These are phyloP conservation scores for Myotis daubentonii DNA, from an alignment of 2,797 vertebrate genomes.

Conservation along the genomic window DNA sequence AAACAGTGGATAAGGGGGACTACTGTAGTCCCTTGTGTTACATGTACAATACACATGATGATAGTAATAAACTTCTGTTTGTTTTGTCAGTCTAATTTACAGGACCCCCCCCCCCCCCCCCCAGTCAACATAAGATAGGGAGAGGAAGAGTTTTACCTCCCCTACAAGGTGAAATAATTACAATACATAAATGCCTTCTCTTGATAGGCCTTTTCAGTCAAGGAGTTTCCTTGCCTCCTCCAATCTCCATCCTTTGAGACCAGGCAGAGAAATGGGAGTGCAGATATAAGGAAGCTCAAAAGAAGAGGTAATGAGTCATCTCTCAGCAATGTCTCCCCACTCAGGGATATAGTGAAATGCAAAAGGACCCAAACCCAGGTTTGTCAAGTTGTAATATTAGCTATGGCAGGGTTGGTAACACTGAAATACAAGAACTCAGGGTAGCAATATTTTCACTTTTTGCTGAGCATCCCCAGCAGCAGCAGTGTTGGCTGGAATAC, in stretches of 20 bases:
- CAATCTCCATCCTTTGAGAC: slow-evolving; percentile 19
- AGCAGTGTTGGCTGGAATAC: background rate
- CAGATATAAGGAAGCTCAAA: background rate
- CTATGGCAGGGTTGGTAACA: background rate
- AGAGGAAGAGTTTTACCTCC: background rate
- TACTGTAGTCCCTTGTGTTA: background rate
- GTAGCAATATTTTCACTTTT: background rate
- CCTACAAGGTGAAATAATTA: background rate
- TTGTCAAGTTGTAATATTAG: background rate
- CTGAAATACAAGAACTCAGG: background rate
- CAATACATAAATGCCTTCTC: slow-evolving; percentile 19
- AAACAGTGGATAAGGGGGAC: background rate
- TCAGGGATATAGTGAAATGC: background rate
- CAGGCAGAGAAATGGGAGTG: background rate
- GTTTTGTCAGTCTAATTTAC: background rate
- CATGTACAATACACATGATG: background rate
- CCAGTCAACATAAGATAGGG: background rate
- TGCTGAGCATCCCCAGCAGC: background rate
- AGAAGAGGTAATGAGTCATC: background rate
- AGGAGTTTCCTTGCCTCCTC: background rate
- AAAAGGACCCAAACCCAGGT: slow-evolving; percentile 17
- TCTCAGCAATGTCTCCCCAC: background rate
- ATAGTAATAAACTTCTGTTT: background rate
- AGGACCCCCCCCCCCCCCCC: background rate
- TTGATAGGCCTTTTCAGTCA: slow-evolving; percentile 12